A percentile compares a stretch with the other conserved stretches of the same genome.
These are phyloP conservation scores for Camponotus floridanus DNA, from an alignment of 1,140 invertebrate species.

Conservation along the genomic window DNA sequence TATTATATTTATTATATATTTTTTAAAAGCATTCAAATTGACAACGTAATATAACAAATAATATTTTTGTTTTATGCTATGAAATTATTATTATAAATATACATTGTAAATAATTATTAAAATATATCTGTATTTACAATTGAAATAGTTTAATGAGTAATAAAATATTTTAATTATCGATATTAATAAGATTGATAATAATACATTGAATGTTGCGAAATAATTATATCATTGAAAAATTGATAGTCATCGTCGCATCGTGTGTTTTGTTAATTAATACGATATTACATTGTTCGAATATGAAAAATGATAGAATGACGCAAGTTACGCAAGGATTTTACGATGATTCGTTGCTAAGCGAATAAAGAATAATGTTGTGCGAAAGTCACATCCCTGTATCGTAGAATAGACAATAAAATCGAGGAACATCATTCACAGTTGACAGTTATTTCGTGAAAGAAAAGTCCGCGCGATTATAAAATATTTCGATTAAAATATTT, in stretches of 20 bases:
- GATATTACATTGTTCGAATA: background rate
- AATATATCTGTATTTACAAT: background rate
- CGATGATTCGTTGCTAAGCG: background rate
- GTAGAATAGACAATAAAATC: slow-evolving; percentile 45
- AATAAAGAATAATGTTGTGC: background rate
- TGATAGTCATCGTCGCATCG: background rate
- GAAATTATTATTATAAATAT: too few species aligned
- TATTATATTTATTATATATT: too few species aligned
- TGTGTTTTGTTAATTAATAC: background rate
- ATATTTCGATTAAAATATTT: background rate
- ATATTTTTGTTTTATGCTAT: background rate
- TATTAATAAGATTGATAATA: slow-evolving; percentile 11
- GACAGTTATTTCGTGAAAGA: slow-evolving; percentile 42
- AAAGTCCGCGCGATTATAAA: slow-evolving; percentile 51
- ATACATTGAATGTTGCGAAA: background rate
- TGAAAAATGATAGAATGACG: slow-evolving; percentile 11
- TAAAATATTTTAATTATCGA: background rate
- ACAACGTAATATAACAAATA: background rate
- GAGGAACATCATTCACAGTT: slow-evolving; percentile 47
- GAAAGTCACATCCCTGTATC: slow-evolving; percentile 13
- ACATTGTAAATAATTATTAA: background rate
- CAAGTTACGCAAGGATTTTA: slow-evolving; percentile 6
- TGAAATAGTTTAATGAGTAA: slow-evolving; percentile 10
- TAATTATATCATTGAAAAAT: background rate
- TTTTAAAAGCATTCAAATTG: background rate